Evolutionary conservation across 2,113 vertebrate genomes (phyloP).

Genomic region (Myiopsitta monachus): DNA sequence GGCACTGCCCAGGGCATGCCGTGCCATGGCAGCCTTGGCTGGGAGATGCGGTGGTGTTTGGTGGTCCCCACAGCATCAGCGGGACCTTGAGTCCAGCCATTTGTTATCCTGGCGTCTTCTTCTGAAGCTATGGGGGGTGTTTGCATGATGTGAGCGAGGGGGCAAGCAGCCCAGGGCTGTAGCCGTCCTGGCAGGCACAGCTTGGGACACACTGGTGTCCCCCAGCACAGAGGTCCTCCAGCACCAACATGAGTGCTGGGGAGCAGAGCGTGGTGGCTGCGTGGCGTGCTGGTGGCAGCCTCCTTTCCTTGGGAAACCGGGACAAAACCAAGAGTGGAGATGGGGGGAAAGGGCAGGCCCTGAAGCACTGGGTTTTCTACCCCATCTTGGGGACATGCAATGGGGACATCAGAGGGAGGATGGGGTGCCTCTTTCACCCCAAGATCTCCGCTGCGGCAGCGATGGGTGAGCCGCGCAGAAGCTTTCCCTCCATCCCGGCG

Average conservation of each 20-base stretch:
- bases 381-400: background rate
- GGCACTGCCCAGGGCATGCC: rapidly evolving
- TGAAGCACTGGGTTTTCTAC: rapidly evolving
- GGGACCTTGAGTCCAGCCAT: rapidly evolving
- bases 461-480: background rate
- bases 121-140: rapidly evolving
- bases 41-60: rapidly evolving
- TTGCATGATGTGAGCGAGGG: rapidly evolving
- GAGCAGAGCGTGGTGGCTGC: background rate
- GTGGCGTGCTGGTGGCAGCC: rapidly evolving
- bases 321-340: rapidly evolving
- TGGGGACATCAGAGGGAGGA: background rate
- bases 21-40: rapidly evolving
- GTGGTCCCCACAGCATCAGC: rapidly evolving
- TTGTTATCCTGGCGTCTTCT: background rate
- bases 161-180: background rate
- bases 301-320: rapidly evolving
- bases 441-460: background rate
- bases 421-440: background rate
- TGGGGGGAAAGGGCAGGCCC: background rate
- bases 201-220: background rate
- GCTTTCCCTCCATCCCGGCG: background rate
- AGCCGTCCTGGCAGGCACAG: background rate
- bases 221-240: rapidly evolving
- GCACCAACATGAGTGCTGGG: background rate